Conservation (phyloP, 2,888 invertebrate species). For the Prenolepis imparis region DNA sequence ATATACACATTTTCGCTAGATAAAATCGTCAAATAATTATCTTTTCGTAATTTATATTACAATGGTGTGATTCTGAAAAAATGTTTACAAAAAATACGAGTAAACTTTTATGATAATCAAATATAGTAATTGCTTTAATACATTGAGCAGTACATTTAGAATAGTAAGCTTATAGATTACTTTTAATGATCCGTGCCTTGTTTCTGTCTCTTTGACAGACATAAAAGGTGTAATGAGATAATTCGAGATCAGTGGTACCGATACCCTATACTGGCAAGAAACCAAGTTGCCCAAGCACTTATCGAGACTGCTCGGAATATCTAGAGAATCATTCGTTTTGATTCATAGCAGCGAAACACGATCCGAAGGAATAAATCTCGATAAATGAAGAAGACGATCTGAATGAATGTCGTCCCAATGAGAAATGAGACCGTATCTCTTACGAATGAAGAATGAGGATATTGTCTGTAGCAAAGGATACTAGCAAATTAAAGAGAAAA, state of each 20-base stretch:
- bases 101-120: constrained; percentile 15
- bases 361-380: not conserved
- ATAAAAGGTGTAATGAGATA: constrained; percentile 60
- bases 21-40: not conserved
- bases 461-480: not conserved
- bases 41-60: not conserved
- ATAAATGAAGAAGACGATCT: not conserved
- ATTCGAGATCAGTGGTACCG: constrained; percentile 63
- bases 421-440: not conserved
- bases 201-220: not conserved
- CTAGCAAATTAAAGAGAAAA: not conserved
- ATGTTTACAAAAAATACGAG: not conserved
- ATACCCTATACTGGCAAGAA: constrained; percentile 34
- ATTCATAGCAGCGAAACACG: constrained; percentile 36
- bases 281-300: constrained; percentile 59
- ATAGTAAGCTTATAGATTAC: not conserved
- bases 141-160: not conserved
- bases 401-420: not conserved
- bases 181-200: not conserved
- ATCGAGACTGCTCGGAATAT: constrained; percentile 52
- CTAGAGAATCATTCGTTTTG: constrained; percentile 57
- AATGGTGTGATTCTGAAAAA: not conserved
- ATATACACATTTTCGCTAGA: not conserved
- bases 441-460: not conserved
- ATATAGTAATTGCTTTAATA: not conserved